Base-by-base conservation (phyloP, 1,140 invertebrate species). In the Matsumurasca onukii region DNA sequence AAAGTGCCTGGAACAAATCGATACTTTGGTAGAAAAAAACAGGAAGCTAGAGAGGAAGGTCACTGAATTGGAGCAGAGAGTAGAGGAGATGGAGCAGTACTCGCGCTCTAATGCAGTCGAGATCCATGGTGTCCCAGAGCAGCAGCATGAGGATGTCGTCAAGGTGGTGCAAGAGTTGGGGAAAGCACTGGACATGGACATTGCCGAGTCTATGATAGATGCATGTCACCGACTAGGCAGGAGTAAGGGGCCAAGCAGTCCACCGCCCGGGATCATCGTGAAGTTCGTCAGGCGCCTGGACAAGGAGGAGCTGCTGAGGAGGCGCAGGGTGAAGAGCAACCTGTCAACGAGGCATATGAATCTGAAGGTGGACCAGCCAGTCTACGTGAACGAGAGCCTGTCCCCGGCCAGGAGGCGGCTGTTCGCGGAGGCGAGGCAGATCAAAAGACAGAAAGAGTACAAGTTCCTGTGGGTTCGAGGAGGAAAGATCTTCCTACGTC, bases 301-400 rank as follows among this genome's bases (percentile, higher is more conserved):
- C n/a, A n/a, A n/a, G n/a, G 1, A 20, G 64, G 5, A 48, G 64
- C 24, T 49, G 48, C 31, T 49, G 22, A 15, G 29, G 17, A 48
- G 51, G 29, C 48, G 20, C 25, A 17, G 64, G 34, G 20, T 24
- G 31, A 31, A 64, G 25, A 64, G 29, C 22, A 31, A 66, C 31
- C 29, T 66, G 31, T 48, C 31, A 24, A 48, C 39, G 12, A 27
- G 64, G 22, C n/a, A 66, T 27, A 66, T 66, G 39, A 27, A 39
- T 27, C 24, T 29, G 22, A 31, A 12, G n/a, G 29, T 22, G 20
- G 64, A 39, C 22, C 25, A 20, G 3, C 31, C 59, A n/a, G 49
- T 69, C 9, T 69, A 52, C 55, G 64, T 69, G 39, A 69, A 69
- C 51, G 68, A 69, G 59, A 34, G 27, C 24, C 62, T 69, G 25